These are phyloP conservation scores for Tinamus guttatus DNA, from an alignment of 2,113 vertebrate species.

Conservation along the genomic window DNA sequence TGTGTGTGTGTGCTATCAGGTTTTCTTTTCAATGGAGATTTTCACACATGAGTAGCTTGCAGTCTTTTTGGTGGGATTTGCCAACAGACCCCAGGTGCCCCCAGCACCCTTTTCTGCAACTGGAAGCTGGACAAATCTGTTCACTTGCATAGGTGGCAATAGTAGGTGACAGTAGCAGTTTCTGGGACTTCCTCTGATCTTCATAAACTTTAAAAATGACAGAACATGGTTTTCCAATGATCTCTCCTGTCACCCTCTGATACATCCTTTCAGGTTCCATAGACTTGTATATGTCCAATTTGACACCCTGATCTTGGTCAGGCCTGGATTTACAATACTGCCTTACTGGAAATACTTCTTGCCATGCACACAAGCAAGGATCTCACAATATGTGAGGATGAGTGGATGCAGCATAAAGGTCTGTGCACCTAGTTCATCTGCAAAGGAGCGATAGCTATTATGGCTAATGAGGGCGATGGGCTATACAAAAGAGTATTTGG, in stretches of 20 bases:
- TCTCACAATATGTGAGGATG: not conserved
- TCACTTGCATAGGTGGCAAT: not conserved
- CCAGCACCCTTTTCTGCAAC: not conserved
- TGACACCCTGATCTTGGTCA: not conserved
- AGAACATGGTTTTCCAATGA: not conserved
- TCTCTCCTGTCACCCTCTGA: not conserved
- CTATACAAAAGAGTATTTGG: rapidly evolving
- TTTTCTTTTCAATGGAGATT: not conserved
- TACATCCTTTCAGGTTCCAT: not conserved
- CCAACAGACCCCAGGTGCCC: not conserved
- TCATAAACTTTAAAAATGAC: not conserved
- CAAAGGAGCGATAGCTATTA: not conserved
- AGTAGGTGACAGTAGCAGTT: not conserved
- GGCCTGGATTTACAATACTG: not conserved
- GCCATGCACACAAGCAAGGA: not conserved
- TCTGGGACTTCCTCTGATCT: not conserved
- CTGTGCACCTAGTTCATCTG: not conserved
- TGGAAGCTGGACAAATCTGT: not conserved
- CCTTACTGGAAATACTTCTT: not conserved
- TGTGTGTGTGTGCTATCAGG: not conserved
- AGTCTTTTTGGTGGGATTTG: not conserved
- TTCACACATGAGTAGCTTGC: not conserved
- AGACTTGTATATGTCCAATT: not conserved
- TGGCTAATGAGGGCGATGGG: not conserved
- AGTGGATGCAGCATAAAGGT: not conserved